Evolutionary conservation across 2,888 invertebrate genomes (phyloP), one percentile per base, ranked within the genome.

Genomic region (Caenorhabditis zanzibari): DNA sequence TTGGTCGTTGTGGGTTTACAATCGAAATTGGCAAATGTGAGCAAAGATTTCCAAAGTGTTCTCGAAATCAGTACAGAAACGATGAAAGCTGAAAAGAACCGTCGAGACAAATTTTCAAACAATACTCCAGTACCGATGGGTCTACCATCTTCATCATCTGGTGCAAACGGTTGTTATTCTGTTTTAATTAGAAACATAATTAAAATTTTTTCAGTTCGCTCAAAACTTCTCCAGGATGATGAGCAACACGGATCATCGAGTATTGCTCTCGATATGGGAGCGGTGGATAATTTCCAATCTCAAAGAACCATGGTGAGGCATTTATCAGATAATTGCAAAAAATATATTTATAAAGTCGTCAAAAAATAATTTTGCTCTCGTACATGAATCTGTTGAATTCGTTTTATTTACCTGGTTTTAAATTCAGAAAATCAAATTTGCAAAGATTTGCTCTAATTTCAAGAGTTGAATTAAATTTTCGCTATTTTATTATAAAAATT

Each of bases 11-110:
- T 97, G 82, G 96, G 96, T 6, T 81, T 94, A 56, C 94, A 94
- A 94, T 97, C 98, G 1, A 96, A 97, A 93, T 94, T 99, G 88
- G 98, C 98, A 41, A 95, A 95, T 85, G 98, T 99, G 96, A 98
- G 98, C 61, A 97, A 96, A 86, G 96, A 97, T 92, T 99, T 99
- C 93, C 98, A 98, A 93, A 96, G 96, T 94, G 97, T 99, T 61
- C 94, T 99, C 76, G 98, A 99, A 95, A 96, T 98, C 24, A 94
- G 98, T 90, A 98, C 98, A 19, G 97, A 99, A 95, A 99, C 97
- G 94, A 94, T 99, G 92, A 97, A 97, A 93, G 96, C 97, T 91
- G 98, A 98, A 93, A 97, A 97, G 93, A 95, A 94, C 87, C 95
- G 98, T 89, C 94, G 97, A 87, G 98, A 98, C 93, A 97, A 97